Evolutionary conservation across 2,888 invertebrate genomes (phyloP), one percentile per base, ranked within the genome.

Genomic region (Nemotelus nigrinus): DNA sequence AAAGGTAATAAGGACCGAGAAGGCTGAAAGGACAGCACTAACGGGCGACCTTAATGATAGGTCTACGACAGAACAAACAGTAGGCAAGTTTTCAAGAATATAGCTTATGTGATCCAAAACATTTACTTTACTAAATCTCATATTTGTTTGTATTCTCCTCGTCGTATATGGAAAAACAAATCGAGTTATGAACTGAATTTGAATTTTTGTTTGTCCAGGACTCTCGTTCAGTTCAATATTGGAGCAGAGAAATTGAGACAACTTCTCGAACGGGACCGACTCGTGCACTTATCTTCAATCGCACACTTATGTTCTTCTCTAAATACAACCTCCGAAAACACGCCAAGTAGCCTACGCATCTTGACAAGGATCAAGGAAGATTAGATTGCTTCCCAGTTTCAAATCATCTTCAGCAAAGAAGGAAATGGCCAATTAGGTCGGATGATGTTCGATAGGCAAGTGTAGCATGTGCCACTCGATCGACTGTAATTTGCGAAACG

Each of bases 1-100:
- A 60, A 74, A 79, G 60, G 77, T 79, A 79, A 77, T 79, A 79
- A 79, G 74, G 77, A 65, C 74, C 63, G 45, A 57, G 25, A 72
- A 45, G 50, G 60, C 4, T 48, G 25, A 57, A 72, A 72, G 71
- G 63, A 74, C 47, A 39, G n/a, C 60, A 74, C 74, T 74, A 60
- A 74, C 63, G 39, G 74, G 3, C 63, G 74, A 63, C 60, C 74
- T 48, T 74, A 74, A 74, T 60, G 74, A 74, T 47, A 60, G 63
- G 43, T 39, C 47, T 47, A 48, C 25, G 60, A 60, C 50, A 74
- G 50, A 47, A 74, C 74, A 74, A 74, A 72, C 53, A 68, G 50
- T 10, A 72, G 47, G 45, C 45, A 72, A 48, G 48, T 48, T 67
- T 70, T 43, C 70, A 3, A 2, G 55, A 70, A 70, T 55, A 47